These are phyloP conservation scores for Cecropterus lyciades DNA, from an alignment of 1,140 invertebrate species.

Conservation along the genomic window DNA sequence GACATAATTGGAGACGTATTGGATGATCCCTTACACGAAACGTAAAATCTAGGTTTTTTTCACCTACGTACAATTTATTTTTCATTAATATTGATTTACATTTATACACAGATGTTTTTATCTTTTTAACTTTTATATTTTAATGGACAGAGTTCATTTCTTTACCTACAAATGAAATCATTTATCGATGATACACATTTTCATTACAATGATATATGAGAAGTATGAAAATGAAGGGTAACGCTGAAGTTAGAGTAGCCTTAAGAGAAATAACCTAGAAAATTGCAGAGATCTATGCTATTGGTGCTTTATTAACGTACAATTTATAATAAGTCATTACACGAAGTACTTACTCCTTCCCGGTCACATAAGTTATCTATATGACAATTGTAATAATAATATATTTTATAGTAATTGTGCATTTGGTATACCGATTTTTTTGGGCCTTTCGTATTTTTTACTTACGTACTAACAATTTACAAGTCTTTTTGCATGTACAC, in stretches of 20 bases:
- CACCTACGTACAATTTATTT: neutral
- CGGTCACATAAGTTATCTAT: constrained; percentile 20
- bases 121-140: constrained; percentile 5
- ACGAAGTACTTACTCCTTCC: neutral
- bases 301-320: constrained; percentile 59
- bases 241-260: neutral
- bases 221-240: constrained; percentile 6
- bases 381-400: too few species aligned
- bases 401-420: constrained; percentile 68
- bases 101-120: constrained; percentile 18
- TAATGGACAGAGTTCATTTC: constrained; percentile 30
- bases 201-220: constrained; percentile 3
- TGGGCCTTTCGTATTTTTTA: constrained; percentile 69
- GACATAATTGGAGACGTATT: too few species aligned
- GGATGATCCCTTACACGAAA: too few species aligned
- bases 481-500: constrained; percentile 48
- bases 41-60: too few species aligned
- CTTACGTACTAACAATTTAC: constrained; percentile 64
- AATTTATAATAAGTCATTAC: constrained; percentile 17
- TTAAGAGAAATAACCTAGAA: constrained; percentile 34
- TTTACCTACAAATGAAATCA: constrained; percentile 8
- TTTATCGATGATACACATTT: neutral
- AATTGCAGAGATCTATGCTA: constrained; percentile 55
- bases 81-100: constrained; percentile 19
- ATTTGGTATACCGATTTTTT: constrained; percentile 76